These are phyloP conservation scores for Rallus limicola DNA, from an alignment of 2,113 vertebrate species.

Conservation along the genomic window DNA sequence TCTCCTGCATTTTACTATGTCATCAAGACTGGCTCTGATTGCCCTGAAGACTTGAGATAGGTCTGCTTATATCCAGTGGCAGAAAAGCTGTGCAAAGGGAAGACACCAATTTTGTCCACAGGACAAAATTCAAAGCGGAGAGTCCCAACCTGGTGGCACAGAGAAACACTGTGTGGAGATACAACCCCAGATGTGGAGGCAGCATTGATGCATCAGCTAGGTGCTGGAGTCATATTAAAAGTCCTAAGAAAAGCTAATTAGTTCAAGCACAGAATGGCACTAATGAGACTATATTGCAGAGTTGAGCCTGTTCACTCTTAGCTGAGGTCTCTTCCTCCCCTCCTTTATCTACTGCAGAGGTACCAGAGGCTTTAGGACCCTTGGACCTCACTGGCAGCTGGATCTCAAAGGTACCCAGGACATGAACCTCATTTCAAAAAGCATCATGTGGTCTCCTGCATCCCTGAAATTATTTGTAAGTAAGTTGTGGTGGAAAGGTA, in stretches of 20 bases:
- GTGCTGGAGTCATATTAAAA: not conserved
- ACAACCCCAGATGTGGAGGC: not conserved
- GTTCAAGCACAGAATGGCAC: not conserved
- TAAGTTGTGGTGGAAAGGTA: not conserved
- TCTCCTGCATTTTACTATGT: not conserved
- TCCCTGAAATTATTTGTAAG: not conserved
- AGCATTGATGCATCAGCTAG: not conserved
- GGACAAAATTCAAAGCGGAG: not conserved
- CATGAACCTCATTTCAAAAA: not conserved
- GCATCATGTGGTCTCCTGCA: not conserved
- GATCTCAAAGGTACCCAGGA: not conserved
- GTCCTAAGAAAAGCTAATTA: not conserved
- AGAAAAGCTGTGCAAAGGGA: not conserved
- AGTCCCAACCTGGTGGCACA: not conserved
- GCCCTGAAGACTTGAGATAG: not conserved
- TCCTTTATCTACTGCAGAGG: not conserved
- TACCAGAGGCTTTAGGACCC: not conserved
- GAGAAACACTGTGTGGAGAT: not conserved
- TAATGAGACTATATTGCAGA: not conserved
- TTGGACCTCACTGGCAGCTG: not conserved
- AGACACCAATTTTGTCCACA: fast-evolving
- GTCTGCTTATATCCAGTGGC: not conserved
- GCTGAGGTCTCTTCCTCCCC: not conserved
- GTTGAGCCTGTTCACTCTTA: not conserved
- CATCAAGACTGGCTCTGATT: not conserved